Evolutionary conservation across 1,140 invertebrate genomes (phyloP).

Genomic region (Zaprionus inermis): DNA sequence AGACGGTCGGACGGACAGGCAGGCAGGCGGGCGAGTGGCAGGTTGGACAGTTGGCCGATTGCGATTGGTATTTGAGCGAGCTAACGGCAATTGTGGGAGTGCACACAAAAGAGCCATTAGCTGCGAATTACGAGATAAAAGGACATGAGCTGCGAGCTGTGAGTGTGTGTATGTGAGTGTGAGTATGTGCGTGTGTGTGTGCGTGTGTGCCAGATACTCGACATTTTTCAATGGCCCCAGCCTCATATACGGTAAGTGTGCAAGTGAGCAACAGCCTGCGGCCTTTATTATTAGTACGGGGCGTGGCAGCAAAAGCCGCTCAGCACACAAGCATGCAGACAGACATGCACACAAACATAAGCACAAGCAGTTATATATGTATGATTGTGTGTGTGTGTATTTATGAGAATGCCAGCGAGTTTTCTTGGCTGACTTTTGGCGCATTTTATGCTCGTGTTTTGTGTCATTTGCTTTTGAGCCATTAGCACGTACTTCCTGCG

Average conservation of each 20-base stretch:
- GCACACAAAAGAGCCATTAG: conserved; percentile 81
- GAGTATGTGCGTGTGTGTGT: conserved; percentile 11
- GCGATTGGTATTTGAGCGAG: conserved; percentile 56
- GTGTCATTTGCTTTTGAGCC: conserved; percentile 76
- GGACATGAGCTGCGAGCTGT: conserved; percentile 37
- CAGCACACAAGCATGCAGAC: neutral
- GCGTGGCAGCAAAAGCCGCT: conserved; percentile 42
- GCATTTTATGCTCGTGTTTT: conserved; percentile 56
- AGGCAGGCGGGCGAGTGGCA: neutral
- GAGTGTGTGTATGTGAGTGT: conserved; percentile 11
- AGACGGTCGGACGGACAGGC: neutral
- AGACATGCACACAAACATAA: conserved; percentile 1
- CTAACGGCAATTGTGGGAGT: conserved; percentile 59
- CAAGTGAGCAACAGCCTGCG: conserved; percentile 57
- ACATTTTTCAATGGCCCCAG: conserved; percentile 70
- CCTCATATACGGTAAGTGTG: conserved; percentile 18
- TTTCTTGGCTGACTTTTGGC: conserved; percentile 67
- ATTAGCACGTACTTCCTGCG: conserved; percentile 75
- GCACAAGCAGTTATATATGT: conserved; percentile 20
- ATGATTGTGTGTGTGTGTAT: conserved; percentile 29
- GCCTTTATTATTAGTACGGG: conserved; percentile 71
- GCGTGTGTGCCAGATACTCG: conserved; percentile 61
- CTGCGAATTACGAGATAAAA: conserved; percentile 72
- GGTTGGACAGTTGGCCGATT: conserved; percentile 15
- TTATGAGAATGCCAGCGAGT: conserved; percentile 60